Evolutionary conservation across 2,797 vertebrate genomes (phyloP), one percentile per base, ranked within the genome.

Genomic region (Acanthurus tractus): DNA sequence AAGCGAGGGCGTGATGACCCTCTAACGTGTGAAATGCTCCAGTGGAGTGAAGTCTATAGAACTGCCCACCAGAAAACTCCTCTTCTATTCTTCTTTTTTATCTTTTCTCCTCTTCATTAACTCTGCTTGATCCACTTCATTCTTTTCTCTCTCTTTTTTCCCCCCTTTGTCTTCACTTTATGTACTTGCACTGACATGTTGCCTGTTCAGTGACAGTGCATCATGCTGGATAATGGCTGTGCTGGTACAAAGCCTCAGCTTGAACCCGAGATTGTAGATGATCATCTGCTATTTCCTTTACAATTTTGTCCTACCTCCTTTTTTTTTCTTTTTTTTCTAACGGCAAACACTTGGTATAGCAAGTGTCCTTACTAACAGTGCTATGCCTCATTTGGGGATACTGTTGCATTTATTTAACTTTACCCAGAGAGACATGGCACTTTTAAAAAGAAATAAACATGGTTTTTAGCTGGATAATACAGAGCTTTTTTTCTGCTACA

Each of bases 361-460:
- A 62, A 66, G 56, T 77, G 74, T 78, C 81, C 63, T 56, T 3
- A 1, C 62, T 78, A 84, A 78, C 84, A 68, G 76, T 81, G 69
- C 56, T 71, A 78, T 54, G n/a, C 58, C 61, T 84, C 75, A 73
- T 76, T 34, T 75, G 34, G 70, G 70, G 69, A 82, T 63, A 45
- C 74, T 56, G 63, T 76, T 82, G 77, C 74, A 71, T 85, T 81
- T 23, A 57, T 86, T 90, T 83, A 69, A 86, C 68, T 83, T 87
- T 45, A 66, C 49, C 38, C 61, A 50, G 68, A 81, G 68, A 70
- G 53, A 82, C 63, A 50, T 44, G 63, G 50, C 67, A 62, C 59
- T 80, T 76, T 69, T 55, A 83, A 38, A 79, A 81, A 89, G 75
- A 83, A 86, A 74, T 61, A 79, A 77, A 54, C 59, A 18, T 61